Evolutionary conservation across 1,140 invertebrate genomes (phyloP).

Genomic region (Aplysia californica): DNA sequence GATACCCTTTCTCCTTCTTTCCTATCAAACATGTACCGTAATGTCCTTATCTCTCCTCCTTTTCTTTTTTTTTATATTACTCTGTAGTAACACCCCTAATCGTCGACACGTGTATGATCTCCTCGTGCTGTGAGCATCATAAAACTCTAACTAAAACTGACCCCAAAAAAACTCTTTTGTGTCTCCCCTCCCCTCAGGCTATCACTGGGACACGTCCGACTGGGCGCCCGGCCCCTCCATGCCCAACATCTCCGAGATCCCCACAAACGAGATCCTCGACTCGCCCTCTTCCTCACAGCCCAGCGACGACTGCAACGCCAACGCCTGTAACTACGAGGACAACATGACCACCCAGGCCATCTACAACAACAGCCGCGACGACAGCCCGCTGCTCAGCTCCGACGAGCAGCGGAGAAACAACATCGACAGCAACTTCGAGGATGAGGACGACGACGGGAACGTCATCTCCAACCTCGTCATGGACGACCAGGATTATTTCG

Average conservation of each 20-base stretch:
- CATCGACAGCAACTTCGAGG: neutral
- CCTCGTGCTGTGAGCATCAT: too few species aligned
- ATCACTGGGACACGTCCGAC: conserved; percentile 97
- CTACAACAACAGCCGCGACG: conserved; percentile 72
- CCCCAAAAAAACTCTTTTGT: too few species aligned
- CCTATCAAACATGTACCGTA: too few species aligned
- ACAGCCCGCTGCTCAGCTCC: conserved; percentile 15
- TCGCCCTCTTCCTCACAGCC: conserved; percentile 78
- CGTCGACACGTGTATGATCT: too few species aligned
- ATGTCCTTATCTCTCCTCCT: neutral
- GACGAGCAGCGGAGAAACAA: conserved; percentile 8
- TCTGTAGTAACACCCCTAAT: too few species aligned
- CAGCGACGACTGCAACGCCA: conserved; percentile 85
- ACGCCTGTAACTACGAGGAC: conserved; percentile 40
- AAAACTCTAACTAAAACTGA: too few species aligned
- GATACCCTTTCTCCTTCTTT: too few species aligned
- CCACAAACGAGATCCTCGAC: conserved; percentile 89
- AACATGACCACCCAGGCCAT: conserved; percentile 63
- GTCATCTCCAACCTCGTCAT: conserved; percentile 21
- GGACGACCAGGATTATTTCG: conserved; percentile 73
- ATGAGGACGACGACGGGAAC: neutral
- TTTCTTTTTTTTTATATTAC: neutral
- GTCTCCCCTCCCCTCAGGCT: conserved; percentile 72
- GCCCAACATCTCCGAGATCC: conserved; percentile 92
- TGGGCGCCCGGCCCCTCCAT: conserved; percentile 82